These are phyloP conservation scores for Dryobotodes eremita DNA, from an alignment of 2,888 invertebrate genomes.

Conservation along the genomic window DNA sequence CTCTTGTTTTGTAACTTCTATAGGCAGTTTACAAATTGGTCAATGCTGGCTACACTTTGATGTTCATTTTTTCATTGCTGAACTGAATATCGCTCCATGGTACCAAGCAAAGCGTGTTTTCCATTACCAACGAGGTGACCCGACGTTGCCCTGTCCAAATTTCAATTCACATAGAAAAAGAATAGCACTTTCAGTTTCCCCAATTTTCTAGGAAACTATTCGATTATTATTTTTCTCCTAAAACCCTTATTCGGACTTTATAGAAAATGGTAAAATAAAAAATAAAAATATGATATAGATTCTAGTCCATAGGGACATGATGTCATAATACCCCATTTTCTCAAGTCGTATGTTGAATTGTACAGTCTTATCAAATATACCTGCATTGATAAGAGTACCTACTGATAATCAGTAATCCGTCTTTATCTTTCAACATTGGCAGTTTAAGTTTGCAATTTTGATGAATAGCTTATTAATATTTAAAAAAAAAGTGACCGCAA, in stretches of 20 bases:
- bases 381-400: constrained; percentile 22
- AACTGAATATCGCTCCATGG: not conserved
- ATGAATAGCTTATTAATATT: constrained; percentile 13
- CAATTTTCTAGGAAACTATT: not conserved
- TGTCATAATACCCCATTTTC: not conserved
- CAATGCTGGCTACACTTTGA: not conserved
- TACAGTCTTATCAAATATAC: constrained; percentile 2
- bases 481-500: not conserved
- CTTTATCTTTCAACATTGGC: not conserved
- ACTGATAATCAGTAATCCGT: not conserved
- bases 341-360: not conserved
- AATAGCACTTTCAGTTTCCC: not conserved
- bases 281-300: not conserved
- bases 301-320: not conserved
- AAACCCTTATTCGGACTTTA: not conserved
- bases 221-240: not conserved
- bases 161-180: not conserved
- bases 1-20: constrained; percentile 38
- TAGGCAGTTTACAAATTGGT: constrained; percentile 1
- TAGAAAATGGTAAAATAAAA: not conserved
- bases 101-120: not conserved
- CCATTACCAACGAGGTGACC: not conserved
- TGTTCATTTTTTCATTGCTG: not conserved
- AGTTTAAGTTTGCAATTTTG: not conserved
- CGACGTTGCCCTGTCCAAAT: not conserved